phyloP scores from a whole-genome alignment of 2,888 invertebrate genomes.

The Dolichomitus sp. region DNA sequence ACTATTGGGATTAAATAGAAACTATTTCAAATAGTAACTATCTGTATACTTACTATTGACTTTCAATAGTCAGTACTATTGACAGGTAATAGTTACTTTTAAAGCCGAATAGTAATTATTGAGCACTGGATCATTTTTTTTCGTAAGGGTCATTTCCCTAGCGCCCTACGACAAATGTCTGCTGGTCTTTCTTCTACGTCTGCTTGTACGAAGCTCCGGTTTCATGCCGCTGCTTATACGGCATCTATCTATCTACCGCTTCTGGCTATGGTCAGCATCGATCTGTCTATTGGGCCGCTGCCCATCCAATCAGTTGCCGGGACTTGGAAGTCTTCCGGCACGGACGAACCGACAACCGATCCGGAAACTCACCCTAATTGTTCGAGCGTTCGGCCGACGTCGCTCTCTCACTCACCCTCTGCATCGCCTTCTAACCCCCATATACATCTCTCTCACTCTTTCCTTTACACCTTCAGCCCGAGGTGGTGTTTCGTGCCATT shows the following conservation, averaged over 20 bases:
- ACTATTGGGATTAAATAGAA: too few species aligned
- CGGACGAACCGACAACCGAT: conserved; percentile 68
- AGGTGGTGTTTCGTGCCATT: conserved; percentile 61
- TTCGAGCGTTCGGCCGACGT: conserved; percentile 57
- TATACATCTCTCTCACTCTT: neutral
- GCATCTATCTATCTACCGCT: neutral
- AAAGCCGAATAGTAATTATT: too few species aligned
- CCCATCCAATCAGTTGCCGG: conserved; percentile 71
- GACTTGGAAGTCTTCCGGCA: conserved; percentile 68
- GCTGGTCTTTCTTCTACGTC: conserved; percentile 23
- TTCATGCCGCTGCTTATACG: conserved; percentile 7
- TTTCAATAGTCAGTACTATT: too few species aligned
- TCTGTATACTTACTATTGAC: too few species aligned
- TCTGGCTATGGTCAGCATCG: conserved; percentile 57
- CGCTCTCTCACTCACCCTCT: conserved; percentile 21
- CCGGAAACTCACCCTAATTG: conserved; percentile 71
- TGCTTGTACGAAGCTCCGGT: neutral
- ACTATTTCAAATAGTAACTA: too few species aligned
- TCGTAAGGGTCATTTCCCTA: conserved; percentile 19
- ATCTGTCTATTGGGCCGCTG: conserved; percentile 71
- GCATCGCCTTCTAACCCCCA: neutral
- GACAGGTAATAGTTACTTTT: too few species aligned
- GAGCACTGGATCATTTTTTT: too few species aligned
- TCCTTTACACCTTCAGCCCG: conserved; percentile 26
- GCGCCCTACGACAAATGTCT: neutral